Conservation (phyloP, 2,113 vertebrate genomes). For the Ornithorhynchus anatinus region DNA sequence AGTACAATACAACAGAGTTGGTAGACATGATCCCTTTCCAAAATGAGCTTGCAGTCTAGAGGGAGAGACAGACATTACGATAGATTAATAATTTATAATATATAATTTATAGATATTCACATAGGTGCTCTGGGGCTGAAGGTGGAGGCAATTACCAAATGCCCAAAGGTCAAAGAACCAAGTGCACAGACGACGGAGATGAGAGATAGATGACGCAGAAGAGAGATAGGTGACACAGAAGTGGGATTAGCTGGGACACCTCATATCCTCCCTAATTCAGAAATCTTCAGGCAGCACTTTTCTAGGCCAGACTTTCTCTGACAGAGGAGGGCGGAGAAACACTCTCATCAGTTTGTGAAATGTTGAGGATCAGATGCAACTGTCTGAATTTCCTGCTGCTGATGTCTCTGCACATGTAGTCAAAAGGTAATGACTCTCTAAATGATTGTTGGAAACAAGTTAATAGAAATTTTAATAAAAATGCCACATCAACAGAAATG, state of each 20-base stretch:
- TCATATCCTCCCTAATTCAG: neutral
- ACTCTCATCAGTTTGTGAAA: constrained; percentile 23
- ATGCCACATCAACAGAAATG: constrained; percentile 1
- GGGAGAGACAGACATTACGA: no score
- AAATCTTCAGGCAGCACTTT: neutral
- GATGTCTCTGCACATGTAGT: constrained; percentile 46
- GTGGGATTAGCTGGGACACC: neutral
- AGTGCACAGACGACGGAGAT: no score
- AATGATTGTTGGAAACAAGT: constrained; percentile 50
- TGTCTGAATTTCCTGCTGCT: constrained; percentile 48
- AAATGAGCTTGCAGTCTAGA: no score
- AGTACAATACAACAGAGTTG: no score
- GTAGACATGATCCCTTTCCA: no score
- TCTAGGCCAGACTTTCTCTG: neutral
- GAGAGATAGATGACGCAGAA: no score
- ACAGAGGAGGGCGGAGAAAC: neutral
- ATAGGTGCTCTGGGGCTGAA: no score
- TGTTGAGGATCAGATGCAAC: constrained; percentile 37
- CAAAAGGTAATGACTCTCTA: constrained; percentile 65
- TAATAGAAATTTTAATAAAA: constrained; percentile 66
- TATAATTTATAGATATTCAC: no score
- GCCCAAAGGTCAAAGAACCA: no score
- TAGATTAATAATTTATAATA: no score
- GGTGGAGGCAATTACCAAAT: no score
- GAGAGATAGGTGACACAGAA: no score